phyloP scores from a whole-genome alignment of 2,797 vertebrate genomes.

The Bryconaethiops microstoma region DNA sequence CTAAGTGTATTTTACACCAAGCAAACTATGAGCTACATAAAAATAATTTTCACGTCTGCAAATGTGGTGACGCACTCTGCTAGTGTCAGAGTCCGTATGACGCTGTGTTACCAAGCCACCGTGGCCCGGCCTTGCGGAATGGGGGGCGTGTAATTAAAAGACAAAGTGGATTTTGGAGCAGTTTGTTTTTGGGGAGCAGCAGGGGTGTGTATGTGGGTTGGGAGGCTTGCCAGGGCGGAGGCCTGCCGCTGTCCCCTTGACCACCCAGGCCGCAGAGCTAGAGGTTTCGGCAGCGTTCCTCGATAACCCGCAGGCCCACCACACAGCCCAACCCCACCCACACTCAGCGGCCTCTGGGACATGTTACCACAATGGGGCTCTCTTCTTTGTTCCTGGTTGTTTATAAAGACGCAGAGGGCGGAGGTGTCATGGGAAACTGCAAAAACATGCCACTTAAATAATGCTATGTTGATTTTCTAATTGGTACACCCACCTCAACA shows the following conservation, averaged over 20 bases:
- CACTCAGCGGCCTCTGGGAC: not conserved
- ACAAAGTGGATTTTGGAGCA: conserved; percentile 75
- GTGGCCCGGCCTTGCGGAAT: conserved; percentile 68
- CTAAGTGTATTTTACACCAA: too few relatives aligned
- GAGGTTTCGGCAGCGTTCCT: conserved; percentile 8
- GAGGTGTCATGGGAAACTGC: not conserved
- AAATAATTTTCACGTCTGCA: conserved; percentile 33
- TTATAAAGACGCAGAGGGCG: not conserved
- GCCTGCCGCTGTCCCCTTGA: conserved; percentile 42
- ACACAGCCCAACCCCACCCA: conserved; percentile 25
- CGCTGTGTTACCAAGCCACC: conserved; percentile 69
- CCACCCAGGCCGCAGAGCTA: conserved; percentile 44
- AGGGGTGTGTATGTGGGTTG: conserved; percentile 55
- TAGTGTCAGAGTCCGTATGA: conserved; percentile 42
- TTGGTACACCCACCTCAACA: too few relatives aligned
- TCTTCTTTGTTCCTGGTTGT: not conserved
- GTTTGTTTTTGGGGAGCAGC: conserved; percentile 75
- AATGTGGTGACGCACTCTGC: conserved; percentile 62
- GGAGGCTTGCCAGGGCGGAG: conserved; percentile 51
- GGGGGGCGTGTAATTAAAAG: conserved; percentile 71
- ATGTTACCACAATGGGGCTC: not conserved
- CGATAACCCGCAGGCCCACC: conserved; percentile 51
- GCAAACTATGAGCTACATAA: not conserved
- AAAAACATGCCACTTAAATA: too few relatives aligned
- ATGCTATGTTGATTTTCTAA: too few relatives aligned